Evolutionary conservation across 2,888 invertebrate genomes (phyloP).

Genomic region (Oxycera nigricornis): DNA sequence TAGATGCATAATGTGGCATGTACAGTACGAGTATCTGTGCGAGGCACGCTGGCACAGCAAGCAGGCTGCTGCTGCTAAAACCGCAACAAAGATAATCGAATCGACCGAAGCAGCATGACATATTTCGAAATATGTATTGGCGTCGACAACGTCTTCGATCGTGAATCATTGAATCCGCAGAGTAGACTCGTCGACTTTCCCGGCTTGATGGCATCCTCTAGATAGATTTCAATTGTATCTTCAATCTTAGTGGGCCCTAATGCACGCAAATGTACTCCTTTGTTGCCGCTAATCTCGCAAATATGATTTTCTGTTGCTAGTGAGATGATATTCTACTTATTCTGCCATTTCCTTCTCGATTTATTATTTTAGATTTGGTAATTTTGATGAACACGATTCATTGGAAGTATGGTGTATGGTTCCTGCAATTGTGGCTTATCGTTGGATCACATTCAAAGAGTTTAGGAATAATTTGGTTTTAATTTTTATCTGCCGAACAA

Average conservation of each 20-base stretch:
- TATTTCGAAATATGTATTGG: conserved; percentile 36
- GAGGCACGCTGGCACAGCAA: no score
- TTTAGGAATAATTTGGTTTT: no score
- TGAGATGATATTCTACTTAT: conserved; percentile 27
- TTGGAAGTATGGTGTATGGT: background rate
- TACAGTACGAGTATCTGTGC: no score
- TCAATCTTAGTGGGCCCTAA: conserved; percentile 21
- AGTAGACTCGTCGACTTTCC: conserved; percentile 14
- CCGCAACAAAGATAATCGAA: conserved; percentile 34
- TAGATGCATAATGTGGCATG: conserved; percentile 2
- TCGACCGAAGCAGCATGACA: conserved; percentile 35
- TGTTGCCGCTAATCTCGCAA: conserved; percentile 29
- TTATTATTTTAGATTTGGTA: background rate
- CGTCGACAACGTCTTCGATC: conserved; percentile 21
- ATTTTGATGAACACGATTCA: conserved; percentile 6
- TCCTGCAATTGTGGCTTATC: background rate
- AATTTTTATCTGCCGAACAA: no score
- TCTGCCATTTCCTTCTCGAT: background rate
- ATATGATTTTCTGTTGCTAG: conserved; percentile 20
- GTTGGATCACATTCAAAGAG: background rate
- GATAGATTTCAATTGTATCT: conserved; percentile 16
- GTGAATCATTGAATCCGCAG: conserved; percentile 11
- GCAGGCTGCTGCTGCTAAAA: background rate
- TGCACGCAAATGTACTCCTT: conserved; percentile 38
- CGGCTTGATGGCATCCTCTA: background rate